phyloP scores from a whole-genome alignment of 2,888 invertebrate species.

The Crocallis elinguaria region DNA sequence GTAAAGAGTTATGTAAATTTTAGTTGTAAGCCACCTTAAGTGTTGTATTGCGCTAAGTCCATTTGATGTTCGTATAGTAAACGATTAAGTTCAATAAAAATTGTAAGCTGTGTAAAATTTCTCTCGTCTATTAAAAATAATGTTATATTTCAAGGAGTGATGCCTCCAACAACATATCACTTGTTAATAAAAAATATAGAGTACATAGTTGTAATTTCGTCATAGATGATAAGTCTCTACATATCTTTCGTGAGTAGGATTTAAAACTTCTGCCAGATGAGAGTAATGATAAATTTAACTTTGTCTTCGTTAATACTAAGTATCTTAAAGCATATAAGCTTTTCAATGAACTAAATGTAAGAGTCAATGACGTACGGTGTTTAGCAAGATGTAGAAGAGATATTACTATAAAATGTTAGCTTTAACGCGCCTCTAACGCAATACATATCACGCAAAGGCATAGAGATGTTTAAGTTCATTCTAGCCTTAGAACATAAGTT shows the following conservation, averaged over 20 bases:
- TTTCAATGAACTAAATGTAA: constrained; percentile 43
- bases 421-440: constrained; percentile 80
- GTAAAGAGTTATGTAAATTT: constrained; percentile 64
- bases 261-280: constrained; percentile 52
- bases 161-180: constrained; percentile 83
- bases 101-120: constrained; percentile 61
- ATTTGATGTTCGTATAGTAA: constrained; percentile 58
- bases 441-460: constrained; percentile 83
- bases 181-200: constrained; percentile 83
- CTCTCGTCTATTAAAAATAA: constrained; percentile 70
- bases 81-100: constrained; percentile 64
- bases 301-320: constrained; percentile 52
- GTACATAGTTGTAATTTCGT: constrained; percentile 75
- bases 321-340: constrained; percentile 45
- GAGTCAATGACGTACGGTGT: constrained; percentile 43
- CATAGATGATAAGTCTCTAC: constrained; percentile 72
- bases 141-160: constrained; percentile 75
- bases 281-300: constrained; percentile 45
- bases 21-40: constrained; percentile 78
- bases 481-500: constrained; percentile 65
- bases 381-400: constrained; percentile 52
- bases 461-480: constrained; percentile 78
- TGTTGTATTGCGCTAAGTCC: constrained; percentile 78
- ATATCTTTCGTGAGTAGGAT: constrained; percentile 70
- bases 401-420: constrained; percentile 55